These are phyloP conservation scores for Acrossocheilus fasciatus DNA, from an alignment of 2,797 vertebrate species.

Conservation along the genomic window DNA sequence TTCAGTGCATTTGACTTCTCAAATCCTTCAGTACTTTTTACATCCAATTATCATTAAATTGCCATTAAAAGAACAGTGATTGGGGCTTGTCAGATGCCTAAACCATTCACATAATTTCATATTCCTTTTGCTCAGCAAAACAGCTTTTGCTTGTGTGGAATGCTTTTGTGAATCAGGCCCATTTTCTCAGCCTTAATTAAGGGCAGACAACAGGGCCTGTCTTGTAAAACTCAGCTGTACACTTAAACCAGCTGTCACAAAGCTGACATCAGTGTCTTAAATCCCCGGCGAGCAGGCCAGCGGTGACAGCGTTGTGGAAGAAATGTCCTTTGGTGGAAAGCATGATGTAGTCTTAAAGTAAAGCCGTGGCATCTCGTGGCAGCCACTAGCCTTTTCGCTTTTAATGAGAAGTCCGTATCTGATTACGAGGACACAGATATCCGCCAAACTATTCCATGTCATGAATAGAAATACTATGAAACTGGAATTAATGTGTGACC, in stretches of 20 bases:
- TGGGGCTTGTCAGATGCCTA: slow-evolving; percentile 47
- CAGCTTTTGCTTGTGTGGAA: slow-evolving; percentile 42
- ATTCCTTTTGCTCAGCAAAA: slow-evolving; percentile 54
- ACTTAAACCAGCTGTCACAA: slow-evolving; percentile 53
- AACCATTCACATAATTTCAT: slow-evolving; percentile 44
- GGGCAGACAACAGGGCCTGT: slow-evolving; percentile 54
- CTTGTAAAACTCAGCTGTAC: slow-evolving; percentile 54
- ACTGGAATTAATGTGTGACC: slow-evolving; percentile 66
- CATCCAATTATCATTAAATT: slow-evolving; percentile 53
- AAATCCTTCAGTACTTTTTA: slow-evolving; percentile 49
- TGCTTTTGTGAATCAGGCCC: slow-evolving; percentile 51
- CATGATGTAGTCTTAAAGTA: slow-evolving; percentile 58
- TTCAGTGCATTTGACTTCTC: slow-evolving; percentile 41
- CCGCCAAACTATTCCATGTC: slow-evolving; percentile 55
- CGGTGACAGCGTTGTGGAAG: slow-evolving; percentile 39
- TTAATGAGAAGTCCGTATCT: slow-evolving; percentile 65
- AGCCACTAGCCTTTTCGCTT: slow-evolving; percentile 49
- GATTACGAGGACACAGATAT: slow-evolving; percentile 59
- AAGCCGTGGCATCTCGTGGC: slow-evolving; percentile 55
- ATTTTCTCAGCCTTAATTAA: slow-evolving; percentile 55
- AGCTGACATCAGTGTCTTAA: slow-evolving; percentile 48
- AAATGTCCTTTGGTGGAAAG: slow-evolving; percentile 57
- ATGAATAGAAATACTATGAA: slow-evolving; percentile 64
- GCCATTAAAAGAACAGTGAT: slow-evolving; percentile 52
- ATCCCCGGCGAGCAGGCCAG: slow-evolving; percentile 32